A percentile compares a stretch with the other conserved stretches of the same genome.
phyloP scores from a whole-genome alignment of 2,888 invertebrate genomes.

The Rhogogaster chlorosoma region DNA sequence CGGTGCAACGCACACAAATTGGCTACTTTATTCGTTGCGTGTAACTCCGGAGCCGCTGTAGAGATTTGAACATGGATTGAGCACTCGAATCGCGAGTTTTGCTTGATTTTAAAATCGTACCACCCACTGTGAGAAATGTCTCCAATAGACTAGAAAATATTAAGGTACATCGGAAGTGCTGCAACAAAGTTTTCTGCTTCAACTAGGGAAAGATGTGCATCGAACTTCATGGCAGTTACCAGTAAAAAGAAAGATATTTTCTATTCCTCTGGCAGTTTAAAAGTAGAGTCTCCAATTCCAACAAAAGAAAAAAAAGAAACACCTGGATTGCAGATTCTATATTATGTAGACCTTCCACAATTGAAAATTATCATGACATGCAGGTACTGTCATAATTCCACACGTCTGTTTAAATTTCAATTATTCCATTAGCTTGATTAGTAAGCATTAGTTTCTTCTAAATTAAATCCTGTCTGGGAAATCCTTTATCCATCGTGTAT shows the following conservation, averaged over 20 bases:
- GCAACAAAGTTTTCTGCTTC: constrained; percentile 44
- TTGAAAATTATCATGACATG: not conserved
- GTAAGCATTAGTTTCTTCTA: not conserved
- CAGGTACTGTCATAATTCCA: not conserved
- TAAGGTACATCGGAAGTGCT: constrained; percentile 47
- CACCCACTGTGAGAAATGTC: constrained; percentile 40
- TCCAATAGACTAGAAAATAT: constrained; percentile 47
- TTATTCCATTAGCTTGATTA: not conserved
- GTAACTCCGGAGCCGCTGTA: constrained; percentile 5
- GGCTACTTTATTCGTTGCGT: constrained; percentile 46
- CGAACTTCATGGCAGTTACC: constrained; percentile 46
- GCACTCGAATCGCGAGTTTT: constrained; percentile 39
- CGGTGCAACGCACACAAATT: constrained; percentile 41
- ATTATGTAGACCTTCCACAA: not conserved
- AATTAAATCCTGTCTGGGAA: not conserved
- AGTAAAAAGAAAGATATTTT: constrained; percentile 44
- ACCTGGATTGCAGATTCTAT: constrained; percentile 25
- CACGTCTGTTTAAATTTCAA: no score
- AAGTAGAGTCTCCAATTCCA: constrained; percentile 12
- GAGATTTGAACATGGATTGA: constrained; percentile 30
- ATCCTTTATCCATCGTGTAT: not conserved
- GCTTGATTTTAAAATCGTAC: constrained; percentile 46
- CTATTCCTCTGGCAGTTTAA: constrained; percentile 38
- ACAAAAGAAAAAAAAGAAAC: not conserved
- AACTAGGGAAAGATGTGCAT: constrained; percentile 41